Percentiles rank a stretch among this genome's conserved stretches.
Conservation (phyloP, 1,140 invertebrate genomes). For the Drosophila erecta region DNA sequence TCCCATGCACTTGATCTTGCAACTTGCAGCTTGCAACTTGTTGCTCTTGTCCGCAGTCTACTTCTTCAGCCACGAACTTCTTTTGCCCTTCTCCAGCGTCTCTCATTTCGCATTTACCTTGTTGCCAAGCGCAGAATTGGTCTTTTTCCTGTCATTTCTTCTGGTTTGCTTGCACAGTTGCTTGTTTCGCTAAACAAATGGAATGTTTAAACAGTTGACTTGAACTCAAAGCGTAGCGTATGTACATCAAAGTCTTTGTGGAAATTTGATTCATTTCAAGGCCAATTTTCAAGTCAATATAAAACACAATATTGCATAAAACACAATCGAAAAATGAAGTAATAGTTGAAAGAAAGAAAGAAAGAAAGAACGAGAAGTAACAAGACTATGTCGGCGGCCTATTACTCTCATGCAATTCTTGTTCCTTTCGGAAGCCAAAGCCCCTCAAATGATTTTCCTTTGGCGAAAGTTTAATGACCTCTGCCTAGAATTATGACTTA, state of each 20-base stretch:
- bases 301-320: neutral
- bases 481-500: constrained; percentile 42
- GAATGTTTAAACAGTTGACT: constrained; percentile 44
- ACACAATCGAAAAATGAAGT: neutral
- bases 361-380: neutral
- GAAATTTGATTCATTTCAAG: constrained; percentile 3
- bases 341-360: neutral
- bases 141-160: neutral
- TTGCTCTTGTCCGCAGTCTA: constrained; percentile 54
- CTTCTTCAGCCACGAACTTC: neutral
- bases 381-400: no score
- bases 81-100: neutral
- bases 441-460: constrained; percentile 38
- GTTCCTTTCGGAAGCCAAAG: constrained; percentile 9
- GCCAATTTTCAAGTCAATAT: neutral
- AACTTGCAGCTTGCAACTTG: constrained; percentile 68
- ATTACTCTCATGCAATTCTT: constrained; percentile 1
- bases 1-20: constrained; percentile 58
- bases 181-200: neutral
- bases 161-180: constrained; percentile 32
- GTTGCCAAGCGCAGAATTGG: constrained; percentile 19
- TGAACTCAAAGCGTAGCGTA: neutral
- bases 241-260: neutral
- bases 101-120: constrained; percentile 4
- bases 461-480: constrained; percentile 33